Evolutionary conservation across 2,888 invertebrate genomes (phyloP).

Genomic region (Drosophila lacicola): DNA sequence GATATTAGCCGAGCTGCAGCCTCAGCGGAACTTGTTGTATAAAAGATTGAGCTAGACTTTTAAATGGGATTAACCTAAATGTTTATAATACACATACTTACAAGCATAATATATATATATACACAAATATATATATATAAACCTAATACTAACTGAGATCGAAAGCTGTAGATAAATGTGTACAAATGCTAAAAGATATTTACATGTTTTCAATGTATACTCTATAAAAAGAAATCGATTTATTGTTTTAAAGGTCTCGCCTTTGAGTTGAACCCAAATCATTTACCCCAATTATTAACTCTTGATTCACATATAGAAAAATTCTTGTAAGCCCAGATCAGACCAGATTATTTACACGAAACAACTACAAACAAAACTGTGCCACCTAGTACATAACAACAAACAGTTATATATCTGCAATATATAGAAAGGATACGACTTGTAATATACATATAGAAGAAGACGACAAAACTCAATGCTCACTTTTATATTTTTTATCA

Average conservation of each 20-base stretch:
- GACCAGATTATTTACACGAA: constrained; percentile 43
- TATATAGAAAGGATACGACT: constrained; percentile 57
- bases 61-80: constrained; percentile 52
- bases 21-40: constrained; percentile 72
- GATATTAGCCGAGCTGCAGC: constrained; percentile 60
- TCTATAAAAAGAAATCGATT: constrained; percentile 16
- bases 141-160: constrained; percentile 44
- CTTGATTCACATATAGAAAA: background rate
- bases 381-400: constrained; percentile 81
- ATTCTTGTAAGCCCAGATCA: constrained; percentile 41
- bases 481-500: constrained; percentile 81
- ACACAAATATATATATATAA: constrained; percentile 45
- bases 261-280: constrained; percentile 24
- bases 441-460: constrained; percentile 57
- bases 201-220: constrained; percentile 36
- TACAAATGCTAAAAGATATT: constrained; percentile 56
- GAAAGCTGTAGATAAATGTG: constrained; percentile 70
- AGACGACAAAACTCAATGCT: constrained; percentile 66
- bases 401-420: constrained; percentile 78
- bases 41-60: constrained; percentile 80
- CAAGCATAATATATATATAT: constrained; percentile 47
- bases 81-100: constrained; percentile 39
- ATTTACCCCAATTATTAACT: background rate
- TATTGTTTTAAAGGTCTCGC: constrained; percentile 68
- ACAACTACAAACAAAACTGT: constrained; percentile 74